Evolutionary conservation across 2,888 invertebrate genomes (phyloP).

Genomic region (Agrochola circellaris): DNA sequence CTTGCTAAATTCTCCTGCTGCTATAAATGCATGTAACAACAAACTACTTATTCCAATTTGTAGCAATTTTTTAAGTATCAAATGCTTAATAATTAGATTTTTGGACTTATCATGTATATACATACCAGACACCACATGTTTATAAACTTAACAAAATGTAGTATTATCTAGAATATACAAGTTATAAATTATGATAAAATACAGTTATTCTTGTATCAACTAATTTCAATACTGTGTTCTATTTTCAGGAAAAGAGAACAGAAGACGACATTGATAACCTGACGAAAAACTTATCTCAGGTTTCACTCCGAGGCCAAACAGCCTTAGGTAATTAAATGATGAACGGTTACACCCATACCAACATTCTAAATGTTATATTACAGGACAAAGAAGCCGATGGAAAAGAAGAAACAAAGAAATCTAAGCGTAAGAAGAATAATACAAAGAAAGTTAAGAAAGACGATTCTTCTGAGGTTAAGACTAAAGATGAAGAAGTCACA

Average conservation of each 20-base stretch:
- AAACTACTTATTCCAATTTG: too few species aligned
- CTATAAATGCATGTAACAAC: too few species aligned
- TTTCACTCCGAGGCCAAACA: slow-evolving; percentile 86
- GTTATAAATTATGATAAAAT: neutral
- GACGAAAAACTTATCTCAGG: slow-evolving; percentile 88
- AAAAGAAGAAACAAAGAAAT: slow-evolving; percentile 69
- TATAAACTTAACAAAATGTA: neutral
- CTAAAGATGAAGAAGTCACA: slow-evolving; percentile 42
- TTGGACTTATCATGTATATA: too few species aligned
- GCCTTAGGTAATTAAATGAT: slow-evolving; percentile 89
- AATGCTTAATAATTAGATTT: too few species aligned
- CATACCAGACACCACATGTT: too few species aligned
- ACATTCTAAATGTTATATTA: slow-evolving; percentile 86
- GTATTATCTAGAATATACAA: neutral
- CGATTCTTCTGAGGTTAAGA: slow-evolving; percentile 54
- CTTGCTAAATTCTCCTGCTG: too few species aligned
- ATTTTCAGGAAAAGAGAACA: slow-evolving; percentile 81
- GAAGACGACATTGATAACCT: slow-evolving; percentile 86
- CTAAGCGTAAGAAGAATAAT: slow-evolving; percentile 75
- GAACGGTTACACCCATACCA: slow-evolving; percentile 83
- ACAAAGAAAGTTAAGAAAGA: slow-evolving; percentile 64
- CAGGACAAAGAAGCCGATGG: slow-evolving; percentile 81
- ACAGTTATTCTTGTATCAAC: neutral
- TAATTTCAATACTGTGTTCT: slow-evolving; percentile 51
- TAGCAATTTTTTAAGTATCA: too few species aligned